phyloP scores from a whole-genome alignment of 2,888 invertebrate species.

The Metallyticus violacea region DNA sequence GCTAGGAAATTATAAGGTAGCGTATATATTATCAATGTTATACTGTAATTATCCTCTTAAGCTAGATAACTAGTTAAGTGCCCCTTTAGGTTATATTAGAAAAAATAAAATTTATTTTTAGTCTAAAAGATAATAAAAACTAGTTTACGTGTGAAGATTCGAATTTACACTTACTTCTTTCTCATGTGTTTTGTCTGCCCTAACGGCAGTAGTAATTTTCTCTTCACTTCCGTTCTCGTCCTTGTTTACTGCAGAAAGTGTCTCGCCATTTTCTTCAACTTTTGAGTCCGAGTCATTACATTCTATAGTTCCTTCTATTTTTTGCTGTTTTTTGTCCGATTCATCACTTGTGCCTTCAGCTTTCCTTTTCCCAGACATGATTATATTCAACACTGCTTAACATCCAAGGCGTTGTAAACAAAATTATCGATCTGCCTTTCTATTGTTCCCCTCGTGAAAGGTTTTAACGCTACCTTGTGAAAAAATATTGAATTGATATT shows the following conservation, averaged over 20 bases:
- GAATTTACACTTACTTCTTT: neutral
- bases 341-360: constrained; percentile 30
- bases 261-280: constrained; percentile 20
- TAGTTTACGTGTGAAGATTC: neutral
- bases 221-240: constrained; percentile 19
- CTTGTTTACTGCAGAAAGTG: constrained; percentile 1
- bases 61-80: too few relatives aligned
- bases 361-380: constrained; percentile 35
- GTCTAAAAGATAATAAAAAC: neutral
- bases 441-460: constrained; percentile 25
- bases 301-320: constrained; percentile 27
- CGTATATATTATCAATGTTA: too few relatives aligned
- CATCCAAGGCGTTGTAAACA: constrained; percentile 31
- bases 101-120: neutral
- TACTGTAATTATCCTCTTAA: too few relatives aligned
- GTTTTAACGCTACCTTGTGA: constrained; percentile 25
- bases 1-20: too few relatives aligned
- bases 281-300: neutral
- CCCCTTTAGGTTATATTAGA: too few relatives aligned
- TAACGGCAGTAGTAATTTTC: neutral
- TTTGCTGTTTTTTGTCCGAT: constrained; percentile 27
- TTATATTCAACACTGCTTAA: constrained; percentile 24
- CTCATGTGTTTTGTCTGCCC: constrained; percentile 8
- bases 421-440: constrained; percentile 30
- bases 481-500: constrained; percentile 19